Base-by-base conservation (phyloP, 1,140 invertebrate species). In the Drosophila persimilis region DNA sequence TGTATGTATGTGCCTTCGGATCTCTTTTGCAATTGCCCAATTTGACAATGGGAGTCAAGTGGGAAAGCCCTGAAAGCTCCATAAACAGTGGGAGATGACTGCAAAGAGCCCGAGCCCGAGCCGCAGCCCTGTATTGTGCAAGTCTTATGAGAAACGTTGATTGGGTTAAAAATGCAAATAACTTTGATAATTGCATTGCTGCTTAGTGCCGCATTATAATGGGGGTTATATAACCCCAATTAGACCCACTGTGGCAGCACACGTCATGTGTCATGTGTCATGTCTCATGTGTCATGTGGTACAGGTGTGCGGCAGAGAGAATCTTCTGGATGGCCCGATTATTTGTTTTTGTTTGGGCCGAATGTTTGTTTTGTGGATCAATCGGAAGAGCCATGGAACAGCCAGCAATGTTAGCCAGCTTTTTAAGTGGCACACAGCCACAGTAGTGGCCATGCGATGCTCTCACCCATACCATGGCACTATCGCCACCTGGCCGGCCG, bases 1-100 rank as follows among this genome's bases (percentile, higher is more conserved):
- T 58, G 44, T 44, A 39, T 39, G 35, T 5, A 39, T 39, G 43
- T 76, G 39, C 61, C 52, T 70, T 72, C 35, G 55, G 54, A 62
- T 71, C 50, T 69, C 50, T 79, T 78, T 63, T 55, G 51, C 80
- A 79, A 84, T 84, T 84, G 76, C 63, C 58, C 66, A 80, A 77
- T 86, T 83, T 59, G 55, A 83, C 75, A 79, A 71, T 76, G 80
- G 35, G 62, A 58, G 52, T 50, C 44, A 51, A 79, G 54, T 54
- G 59, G 53, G 46, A 76, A 54, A 46, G 29, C 58, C 50, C 26
- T 65, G 44, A 39, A 54, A 44, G 35, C 15, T 20, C 6, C 20
- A 43, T 39, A 31, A 31, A 31, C 31, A 31, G 31, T 31, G 31
- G 31, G 26, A 69, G 45, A 41, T 47, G 47, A 22, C 29, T 52